Conservation (phyloP, 1,140 invertebrate genomes). For the Drosophila guanche region DNA sequence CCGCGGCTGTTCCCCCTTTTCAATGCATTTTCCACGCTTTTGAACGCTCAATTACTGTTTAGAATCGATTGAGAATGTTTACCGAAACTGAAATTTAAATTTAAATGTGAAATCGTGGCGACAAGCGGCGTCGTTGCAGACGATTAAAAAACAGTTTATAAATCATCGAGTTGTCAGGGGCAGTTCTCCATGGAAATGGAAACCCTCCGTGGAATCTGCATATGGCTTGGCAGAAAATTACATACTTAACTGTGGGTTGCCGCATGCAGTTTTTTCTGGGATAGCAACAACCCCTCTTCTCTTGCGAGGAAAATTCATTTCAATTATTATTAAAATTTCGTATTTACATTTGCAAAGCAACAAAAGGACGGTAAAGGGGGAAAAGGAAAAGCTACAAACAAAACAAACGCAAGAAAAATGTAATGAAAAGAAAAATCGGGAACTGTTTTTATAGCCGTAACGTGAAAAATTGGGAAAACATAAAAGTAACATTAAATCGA, state of each 20-base stretch:
- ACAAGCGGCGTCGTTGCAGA: conserved; percentile 22
- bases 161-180: conserved; percentile 58
- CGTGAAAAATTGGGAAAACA: conserved; percentile 74
- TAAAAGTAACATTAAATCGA: conserved; percentile 52
- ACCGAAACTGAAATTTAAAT: conserved; percentile 26
- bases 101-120: conserved; percentile 21
- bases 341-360: conserved; percentile 68
- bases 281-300: conserved; percentile 32
- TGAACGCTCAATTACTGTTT: conserved; percentile 50
- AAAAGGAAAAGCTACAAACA: conserved; percentile 39
- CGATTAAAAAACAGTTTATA: conserved; percentile 74
- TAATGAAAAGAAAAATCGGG: conserved; percentile 17
- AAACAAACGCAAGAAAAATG: conserved; percentile 35
- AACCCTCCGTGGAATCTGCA: conserved; percentile 36
- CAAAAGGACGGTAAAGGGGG: neutral
- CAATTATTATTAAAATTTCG: conserved; percentile 79
- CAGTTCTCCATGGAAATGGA: conserved; percentile 5
- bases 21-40: conserved; percentile 41
- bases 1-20: conserved; percentile 8
- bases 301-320: conserved; percentile 58
- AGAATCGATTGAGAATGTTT: conserved; percentile 63
- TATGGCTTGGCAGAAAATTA: conserved; percentile 60
- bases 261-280: conserved; percentile 57
- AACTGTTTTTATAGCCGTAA: conserved; percentile 43
- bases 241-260: conserved; percentile 63